A percentile compares a stretch with the other conserved stretches of the same genome.
Evolutionary conservation across 2,797 vertebrate species (phyloP).

Genomic region (Neomorphus geoffroyi): DNA sequence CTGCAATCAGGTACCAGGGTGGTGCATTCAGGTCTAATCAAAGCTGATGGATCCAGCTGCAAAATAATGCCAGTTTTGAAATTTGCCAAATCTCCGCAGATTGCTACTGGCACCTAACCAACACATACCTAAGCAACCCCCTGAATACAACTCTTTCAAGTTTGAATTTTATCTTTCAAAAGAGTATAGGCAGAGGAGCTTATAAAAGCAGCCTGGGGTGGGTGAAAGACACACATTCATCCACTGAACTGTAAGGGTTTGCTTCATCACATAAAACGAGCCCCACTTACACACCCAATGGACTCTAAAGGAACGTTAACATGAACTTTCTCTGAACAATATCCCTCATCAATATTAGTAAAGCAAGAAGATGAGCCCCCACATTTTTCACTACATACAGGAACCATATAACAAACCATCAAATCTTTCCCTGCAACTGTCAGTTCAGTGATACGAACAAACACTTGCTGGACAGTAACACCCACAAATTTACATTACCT

Average conservation of each 20-base stretch:
- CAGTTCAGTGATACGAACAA: not conserved
- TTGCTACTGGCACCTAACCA: not conserved
- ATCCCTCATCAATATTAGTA: rapidly evolving
- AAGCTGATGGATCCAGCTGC: not conserved
- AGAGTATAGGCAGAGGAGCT: not conserved
- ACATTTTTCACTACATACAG: rapidly evolving
- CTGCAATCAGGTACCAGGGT: not conserved
- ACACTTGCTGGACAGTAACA: rapidly evolving
- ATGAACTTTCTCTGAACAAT: rapidly evolving
- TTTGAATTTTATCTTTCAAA: not conserved
- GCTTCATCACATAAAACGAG: rapidly evolving
- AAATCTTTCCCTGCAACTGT: not conserved
- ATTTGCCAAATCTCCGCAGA: not conserved
- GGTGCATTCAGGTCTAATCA: not conserved
- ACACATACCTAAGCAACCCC: not conserved
- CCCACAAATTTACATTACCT: rapidly evolving
- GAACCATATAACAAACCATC: rapidly evolving
- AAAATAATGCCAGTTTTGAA: not conserved
- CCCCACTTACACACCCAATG: rapidly evolving
- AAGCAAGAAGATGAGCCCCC: rapidly evolving
- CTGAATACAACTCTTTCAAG: not conserved
- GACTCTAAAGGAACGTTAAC: not conserved
- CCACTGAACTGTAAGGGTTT: not conserved
- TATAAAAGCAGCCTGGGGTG: not conserved
- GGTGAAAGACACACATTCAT: not conserved